These are phyloP conservation scores for Elysia crispata DNA, from an alignment of 2,888 invertebrate species.

Conservation along the genomic window DNA sequence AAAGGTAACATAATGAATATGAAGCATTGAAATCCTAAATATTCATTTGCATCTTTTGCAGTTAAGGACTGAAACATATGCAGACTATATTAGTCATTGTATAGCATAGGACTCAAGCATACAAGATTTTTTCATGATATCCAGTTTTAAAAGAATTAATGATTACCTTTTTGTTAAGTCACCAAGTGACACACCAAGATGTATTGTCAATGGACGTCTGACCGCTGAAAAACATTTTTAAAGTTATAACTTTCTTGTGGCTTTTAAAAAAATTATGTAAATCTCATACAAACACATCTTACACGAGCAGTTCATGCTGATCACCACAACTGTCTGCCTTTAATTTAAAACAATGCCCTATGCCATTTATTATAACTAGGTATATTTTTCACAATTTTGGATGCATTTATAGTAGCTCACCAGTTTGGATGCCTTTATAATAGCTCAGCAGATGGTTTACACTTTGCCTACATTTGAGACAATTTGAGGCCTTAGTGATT, in stretches of 20 bases:
- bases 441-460: no score
- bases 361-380: not conserved
- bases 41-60: no score
- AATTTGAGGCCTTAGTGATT: no score
- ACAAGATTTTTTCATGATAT: not conserved
- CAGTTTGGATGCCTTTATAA: no score
- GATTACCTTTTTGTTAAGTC: conserved; percentile 57
- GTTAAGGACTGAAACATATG: no score
- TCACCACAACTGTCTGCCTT: no score
- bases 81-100: no score
- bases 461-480: no score
- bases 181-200: conserved; percentile 61
- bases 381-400: not conserved
- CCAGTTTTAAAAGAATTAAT: not conserved
- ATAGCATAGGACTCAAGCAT: not conserved
- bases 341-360: not conserved
- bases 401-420: not conserved
- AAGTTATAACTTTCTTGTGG: not conserved
- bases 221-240: conserved; percentile 58
- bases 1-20: no score
- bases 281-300: not conserved
- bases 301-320: not conserved
- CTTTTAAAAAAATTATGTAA: not conserved
- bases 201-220: conserved; percentile 55
- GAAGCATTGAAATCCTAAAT: no score